Evolutionary conservation across 2,888 invertebrate species (phyloP).

Genomic region (Erpobdella octoculata): DNA sequence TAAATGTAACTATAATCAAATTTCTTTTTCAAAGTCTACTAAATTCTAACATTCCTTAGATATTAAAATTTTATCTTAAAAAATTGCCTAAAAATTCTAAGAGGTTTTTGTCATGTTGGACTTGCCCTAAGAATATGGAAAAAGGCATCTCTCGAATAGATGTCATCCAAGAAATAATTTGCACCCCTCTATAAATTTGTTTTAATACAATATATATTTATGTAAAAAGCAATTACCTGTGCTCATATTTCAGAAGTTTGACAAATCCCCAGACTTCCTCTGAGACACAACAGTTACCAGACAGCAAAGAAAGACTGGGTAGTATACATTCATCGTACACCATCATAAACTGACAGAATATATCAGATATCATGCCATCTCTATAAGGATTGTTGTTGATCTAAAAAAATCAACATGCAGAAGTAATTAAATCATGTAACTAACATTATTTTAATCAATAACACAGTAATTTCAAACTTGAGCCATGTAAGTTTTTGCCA

Average conservation of each 20-base stretch:
- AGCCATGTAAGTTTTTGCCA: slow-evolving; percentile 54
- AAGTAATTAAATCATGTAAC: neutral
- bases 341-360: slow-evolving; percentile 75
- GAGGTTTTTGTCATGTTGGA: too few species aligned
- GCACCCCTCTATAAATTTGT: too few species aligned
- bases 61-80: too few species aligned
- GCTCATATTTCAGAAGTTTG: slow-evolving; percentile 38
- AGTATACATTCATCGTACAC: slow-evolving; percentile 79
- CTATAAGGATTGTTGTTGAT: neutral
- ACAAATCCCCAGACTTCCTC: slow-evolving; percentile 87
- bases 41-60: too few species aligned
- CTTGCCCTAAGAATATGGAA: too few species aligned
- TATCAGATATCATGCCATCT: slow-evolving; percentile 20
- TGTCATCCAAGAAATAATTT: too few species aligned
- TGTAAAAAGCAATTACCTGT: slow-evolving; percentile 34
- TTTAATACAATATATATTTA: too few species aligned
- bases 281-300: slow-evolving; percentile 87
- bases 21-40: neutral
- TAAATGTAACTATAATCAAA: neutral
- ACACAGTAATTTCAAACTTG: neutral
- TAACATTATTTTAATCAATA: too few species aligned
- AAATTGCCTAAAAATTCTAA: too few species aligned
- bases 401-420: neutral
- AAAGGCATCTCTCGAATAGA: too few species aligned
- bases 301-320: slow-evolving; percentile 81